Evolutionary conservation across 2,797 vertebrate species (phyloP).

Genomic region (Aphelocoma californica): DNA sequence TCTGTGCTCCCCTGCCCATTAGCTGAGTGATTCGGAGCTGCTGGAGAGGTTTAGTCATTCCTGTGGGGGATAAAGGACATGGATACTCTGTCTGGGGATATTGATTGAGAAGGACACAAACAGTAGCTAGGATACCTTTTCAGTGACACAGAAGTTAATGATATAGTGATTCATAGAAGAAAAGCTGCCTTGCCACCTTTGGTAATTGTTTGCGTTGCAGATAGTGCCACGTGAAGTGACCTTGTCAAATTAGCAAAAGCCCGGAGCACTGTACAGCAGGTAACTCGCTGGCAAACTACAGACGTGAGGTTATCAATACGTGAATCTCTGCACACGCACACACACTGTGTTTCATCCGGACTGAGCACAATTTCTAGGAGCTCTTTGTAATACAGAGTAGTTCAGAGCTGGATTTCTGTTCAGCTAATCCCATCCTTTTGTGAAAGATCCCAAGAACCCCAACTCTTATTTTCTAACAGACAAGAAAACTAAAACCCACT

Average conservation of each 20-base stretch:
- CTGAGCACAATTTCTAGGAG: background rate
- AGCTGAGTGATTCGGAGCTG: slow-evolving; percentile 46
- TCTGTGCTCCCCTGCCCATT: slow-evolving; percentile 21
- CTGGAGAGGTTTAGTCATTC: slow-evolving; percentile 62
- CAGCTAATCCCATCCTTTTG: background rate
- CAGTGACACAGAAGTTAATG: slow-evolving; percentile 72
- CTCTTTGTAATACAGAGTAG: background rate
- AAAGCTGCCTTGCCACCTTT: slow-evolving; percentile 61
- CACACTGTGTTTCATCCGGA: background rate
- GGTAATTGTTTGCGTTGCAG: slow-evolving; percentile 67
- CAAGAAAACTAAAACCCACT: background rate
- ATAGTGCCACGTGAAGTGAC: slow-evolving; percentile 41
- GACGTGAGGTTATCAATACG: background rate
- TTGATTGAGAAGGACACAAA: slow-evolving; percentile 72
- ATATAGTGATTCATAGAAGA: slow-evolving; percentile 69
- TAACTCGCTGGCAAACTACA: background rate
- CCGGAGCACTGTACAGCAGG: background rate
- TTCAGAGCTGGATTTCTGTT: background rate
- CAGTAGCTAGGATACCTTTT: slow-evolving; percentile 59
- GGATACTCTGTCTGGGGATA: slow-evolving; percentile 66
- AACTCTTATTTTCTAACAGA: background rate
- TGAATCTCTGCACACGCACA: background rate
- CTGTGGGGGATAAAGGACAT: slow-evolving; percentile 66
- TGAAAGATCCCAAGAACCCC: background rate
- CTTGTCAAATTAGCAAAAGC: slow-evolving; percentile 71